Percentiles rank a stretch among this genome's conserved stretches.
These are phyloP conservation scores for Argentina silus DNA, from an alignment of 2,797 vertebrate genomes.

Conservation along the genomic window DNA sequence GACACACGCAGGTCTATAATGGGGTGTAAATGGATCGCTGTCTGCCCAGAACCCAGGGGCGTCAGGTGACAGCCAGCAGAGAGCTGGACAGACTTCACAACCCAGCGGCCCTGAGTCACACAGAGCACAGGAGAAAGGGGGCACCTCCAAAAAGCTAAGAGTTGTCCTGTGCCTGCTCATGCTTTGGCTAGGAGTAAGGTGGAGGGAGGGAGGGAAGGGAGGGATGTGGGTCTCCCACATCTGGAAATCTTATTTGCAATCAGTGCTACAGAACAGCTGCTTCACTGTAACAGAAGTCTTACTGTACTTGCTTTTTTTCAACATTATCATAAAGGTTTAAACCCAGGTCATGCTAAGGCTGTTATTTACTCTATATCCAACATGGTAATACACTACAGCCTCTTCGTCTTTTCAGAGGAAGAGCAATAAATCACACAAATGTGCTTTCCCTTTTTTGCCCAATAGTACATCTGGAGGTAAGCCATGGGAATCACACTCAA, in stretches of 20 bases:
- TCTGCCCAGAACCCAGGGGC: conserved; percentile 25
- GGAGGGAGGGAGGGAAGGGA: neutral
- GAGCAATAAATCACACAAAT: neutral
- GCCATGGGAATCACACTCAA: conserved; percentile 1
- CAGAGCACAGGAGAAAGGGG: neutral
- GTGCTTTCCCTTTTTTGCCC: neutral
- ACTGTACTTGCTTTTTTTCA: conserved; percentile 23
- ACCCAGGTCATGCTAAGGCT: conserved; percentile 7
- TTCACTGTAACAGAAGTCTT: conserved; percentile 37
- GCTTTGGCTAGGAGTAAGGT: conserved; percentile 24
- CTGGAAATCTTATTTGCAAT: conserved; percentile 58
- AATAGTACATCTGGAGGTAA: neutral
- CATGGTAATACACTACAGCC: neutral
- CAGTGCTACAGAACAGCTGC: conserved; percentile 49
- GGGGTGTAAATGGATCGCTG: conserved; percentile 40
- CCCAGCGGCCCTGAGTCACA: conserved; percentile 5
- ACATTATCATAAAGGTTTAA: conserved; percentile 18
- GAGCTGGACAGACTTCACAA: conserved; percentile 17
- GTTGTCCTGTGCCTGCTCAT: conserved; percentile 41
- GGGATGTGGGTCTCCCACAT: conserved; percentile 46
- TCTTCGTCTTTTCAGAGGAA: neutral
- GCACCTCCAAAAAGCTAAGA: conserved; percentile 33
- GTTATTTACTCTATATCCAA: conserved; percentile 1
- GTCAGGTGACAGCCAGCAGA: conserved; percentile 16
- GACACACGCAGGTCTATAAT: conserved; percentile 34